These are phyloP conservation scores for Drosophila robusta DNA, from an alignment of 2,888 invertebrate genomes.

Conservation along the genomic window DNA sequence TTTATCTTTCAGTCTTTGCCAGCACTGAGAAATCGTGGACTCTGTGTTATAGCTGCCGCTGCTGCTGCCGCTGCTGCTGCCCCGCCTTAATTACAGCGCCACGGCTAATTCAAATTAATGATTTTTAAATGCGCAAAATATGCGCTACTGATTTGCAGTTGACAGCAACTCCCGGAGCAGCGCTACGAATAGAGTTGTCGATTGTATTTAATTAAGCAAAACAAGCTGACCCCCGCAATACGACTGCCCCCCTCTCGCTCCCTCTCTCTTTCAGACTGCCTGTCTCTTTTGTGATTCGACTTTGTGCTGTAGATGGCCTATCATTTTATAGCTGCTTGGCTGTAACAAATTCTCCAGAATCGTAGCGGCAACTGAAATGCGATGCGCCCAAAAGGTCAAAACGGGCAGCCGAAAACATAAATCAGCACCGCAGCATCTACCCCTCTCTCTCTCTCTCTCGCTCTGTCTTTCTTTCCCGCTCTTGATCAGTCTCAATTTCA, in stretches of 20 bases:
- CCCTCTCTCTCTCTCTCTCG: neutral
- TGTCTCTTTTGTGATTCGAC: slow-evolving; percentile 22
- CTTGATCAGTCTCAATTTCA: slow-evolving; percentile 33
- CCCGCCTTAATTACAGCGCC: slow-evolving; percentile 70
- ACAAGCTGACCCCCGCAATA: neutral
- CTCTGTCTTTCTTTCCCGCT: neutral
- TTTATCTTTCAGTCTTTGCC: slow-evolving; percentile 45
- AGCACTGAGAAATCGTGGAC: slow-evolving; percentile 30
- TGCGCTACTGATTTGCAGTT: slow-evolving; percentile 70
- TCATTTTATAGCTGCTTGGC: slow-evolving; percentile 39
- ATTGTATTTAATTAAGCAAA: slow-evolving; percentile 72
- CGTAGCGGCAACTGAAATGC: slow-evolving; percentile 51
- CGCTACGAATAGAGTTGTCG: slow-evolving; percentile 68
- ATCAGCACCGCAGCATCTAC: slow-evolving; percentile 35
- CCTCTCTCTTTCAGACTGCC: slow-evolving; percentile 4
- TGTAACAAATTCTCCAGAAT: slow-evolving; percentile 49
- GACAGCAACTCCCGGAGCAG: slow-evolving; percentile 22
- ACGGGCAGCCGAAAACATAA: slow-evolving; percentile 39
- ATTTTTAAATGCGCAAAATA: slow-evolving; percentile 81
- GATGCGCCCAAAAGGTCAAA: slow-evolving; percentile 71
- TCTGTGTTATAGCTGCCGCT: slow-evolving; percentile 8
- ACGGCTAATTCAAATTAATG: slow-evolving; percentile 78
- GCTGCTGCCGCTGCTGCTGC: slow-evolving; percentile 19
- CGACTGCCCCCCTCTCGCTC: neutral
- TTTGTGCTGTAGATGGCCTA: slow-evolving; percentile 60